Evolutionary conservation across 1,140 invertebrate species (phyloP), one percentile per base, ranked within the genome.

Genomic region (Galleria mellonella): DNA sequence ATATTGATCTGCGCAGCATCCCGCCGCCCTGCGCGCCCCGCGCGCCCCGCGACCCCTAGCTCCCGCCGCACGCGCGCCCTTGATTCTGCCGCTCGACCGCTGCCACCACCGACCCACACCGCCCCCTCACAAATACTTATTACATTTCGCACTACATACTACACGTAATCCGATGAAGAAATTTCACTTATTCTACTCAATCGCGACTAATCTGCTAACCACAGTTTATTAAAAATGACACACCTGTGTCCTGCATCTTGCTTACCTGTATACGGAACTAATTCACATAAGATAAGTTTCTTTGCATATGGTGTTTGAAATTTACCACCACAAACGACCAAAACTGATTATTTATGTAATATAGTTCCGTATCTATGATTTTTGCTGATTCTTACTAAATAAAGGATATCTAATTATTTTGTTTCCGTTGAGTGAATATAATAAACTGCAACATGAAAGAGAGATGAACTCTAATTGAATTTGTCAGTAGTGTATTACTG

Each of bases 1-100:
- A 77, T 83, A 83, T 83, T 69, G 79, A 83, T 79, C 76, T 73
- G 71, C 72, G 74, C n/a, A n/a, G n/a, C n/a, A n/a, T n/a, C 74
- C 23, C 43, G 15, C 30, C 40, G 4, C 37, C 33, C 44, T 50
- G 29, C 42, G 12, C 43, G n/a, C 33, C 37, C 15, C 36, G 15
- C 45, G 11, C 23, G 51, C 60, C 55, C 38, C 47, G 17, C 47
- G 39, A 42, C 50, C 11, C 55, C 23, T 45, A 9, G 55, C 23
- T 45, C 47, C 48, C 51, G 39, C 51, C 43, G 53, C 43, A 54
- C 51, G 38, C 65, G 48, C 71, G 77, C 77, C 77, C 77, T 76
- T 77, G 72, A 76, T 78, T 67, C 66, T 61, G 49, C 70, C 65
- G 63, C 69, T 62, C 70, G 62, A 59, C 71, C 71, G 62, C 69